Base-by-base conservation (phyloP, 2,888 invertebrate genomes). In the Zele albiditarsus region DNA sequence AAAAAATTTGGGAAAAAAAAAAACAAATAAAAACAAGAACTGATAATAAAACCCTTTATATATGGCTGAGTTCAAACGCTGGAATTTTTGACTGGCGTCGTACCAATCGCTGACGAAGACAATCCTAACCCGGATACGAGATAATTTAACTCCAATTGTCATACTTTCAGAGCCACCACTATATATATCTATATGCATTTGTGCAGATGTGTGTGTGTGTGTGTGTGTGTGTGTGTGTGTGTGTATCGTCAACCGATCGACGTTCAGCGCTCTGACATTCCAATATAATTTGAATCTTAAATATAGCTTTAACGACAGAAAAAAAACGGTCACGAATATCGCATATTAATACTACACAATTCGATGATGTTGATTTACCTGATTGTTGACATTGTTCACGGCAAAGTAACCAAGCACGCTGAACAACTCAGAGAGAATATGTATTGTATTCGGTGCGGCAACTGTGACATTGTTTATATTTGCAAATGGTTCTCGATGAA, bases 331-430 rank as follows among this genome's bases (percentile, higher is more conserved):
- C 16, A n/a, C 16, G 16, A 46, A 14, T 0, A n/a, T 46, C 46
- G 4, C 46, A 14, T 46, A 16, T n/a, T 1, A n/a, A 46, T n/a
- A 12, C 31, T 31, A 31, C 31, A 31, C 8, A 12, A 1, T 46
- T n/a, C 16, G 5, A 16, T 46, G 16, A n/a, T 46, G 4, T 1
- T 53, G 20, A 4, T 53, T 88, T 88, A 94, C 94, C 93, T 95
- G 95, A 89, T 95, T 95, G 80, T 94, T 94, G 49, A 90, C 91
- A 87, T 96, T 95, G 84, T 94, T 93, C 73, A 95, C 94, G 33
- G 96, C 94, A 85, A 97, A 96, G 90, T 94, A 96, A 16, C 97
- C 97, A 57, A 96, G 93, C 68, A 95, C 92, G 46, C 93, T 91
- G 82, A 97, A 95, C 72, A 96, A 93, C 85, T 96, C 95, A 85